Conservation (phyloP, 2,113 vertebrate genomes). For the Nettapus auritus region DNA sequence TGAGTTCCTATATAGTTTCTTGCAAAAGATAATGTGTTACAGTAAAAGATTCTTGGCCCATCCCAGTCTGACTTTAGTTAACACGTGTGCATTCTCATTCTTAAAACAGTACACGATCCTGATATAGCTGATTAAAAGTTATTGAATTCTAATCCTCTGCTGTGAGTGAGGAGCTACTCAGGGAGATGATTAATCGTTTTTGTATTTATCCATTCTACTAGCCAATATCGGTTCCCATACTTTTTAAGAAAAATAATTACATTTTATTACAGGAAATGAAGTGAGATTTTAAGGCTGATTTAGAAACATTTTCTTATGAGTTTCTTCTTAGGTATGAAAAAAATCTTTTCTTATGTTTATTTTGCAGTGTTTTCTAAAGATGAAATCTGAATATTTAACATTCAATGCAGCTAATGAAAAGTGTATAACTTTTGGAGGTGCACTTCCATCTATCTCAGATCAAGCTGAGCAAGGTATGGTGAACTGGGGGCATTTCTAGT, state of each 20-base stretch:
- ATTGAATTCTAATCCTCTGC: neutral
- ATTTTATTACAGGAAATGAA: neutral
- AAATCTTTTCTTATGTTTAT: conserved; percentile 42
- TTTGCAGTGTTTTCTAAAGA: conserved; percentile 88
- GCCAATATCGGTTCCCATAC: neutral
- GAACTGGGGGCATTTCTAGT: neutral
- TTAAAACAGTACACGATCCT: neutral
- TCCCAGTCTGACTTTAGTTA: neutral
- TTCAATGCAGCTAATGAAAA: conserved; percentile 80
- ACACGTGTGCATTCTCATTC: neutral
- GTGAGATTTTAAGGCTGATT: neutral
- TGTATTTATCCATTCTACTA: neutral
- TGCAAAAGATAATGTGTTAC: neutral
- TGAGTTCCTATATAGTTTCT: neutral
- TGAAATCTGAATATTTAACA: conserved; percentile 35
- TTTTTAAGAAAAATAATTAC: neutral
- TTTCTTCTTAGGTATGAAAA: neutral
- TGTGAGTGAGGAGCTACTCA: neutral
- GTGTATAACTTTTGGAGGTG: conserved; percentile 81
- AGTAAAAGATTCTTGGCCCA: neutral
- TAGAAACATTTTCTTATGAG: neutral
- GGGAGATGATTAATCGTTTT: neutral
- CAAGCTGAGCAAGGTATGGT: conserved; percentile 91
- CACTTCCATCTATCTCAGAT: conserved; percentile 85
- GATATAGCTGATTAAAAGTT: neutral